A percentile compares a stretch with the other conserved stretches of the same genome.
Evolutionary conservation across 2,797 vertebrate genomes (phyloP).

Genomic region (Sciurus vulgaris): DNA sequence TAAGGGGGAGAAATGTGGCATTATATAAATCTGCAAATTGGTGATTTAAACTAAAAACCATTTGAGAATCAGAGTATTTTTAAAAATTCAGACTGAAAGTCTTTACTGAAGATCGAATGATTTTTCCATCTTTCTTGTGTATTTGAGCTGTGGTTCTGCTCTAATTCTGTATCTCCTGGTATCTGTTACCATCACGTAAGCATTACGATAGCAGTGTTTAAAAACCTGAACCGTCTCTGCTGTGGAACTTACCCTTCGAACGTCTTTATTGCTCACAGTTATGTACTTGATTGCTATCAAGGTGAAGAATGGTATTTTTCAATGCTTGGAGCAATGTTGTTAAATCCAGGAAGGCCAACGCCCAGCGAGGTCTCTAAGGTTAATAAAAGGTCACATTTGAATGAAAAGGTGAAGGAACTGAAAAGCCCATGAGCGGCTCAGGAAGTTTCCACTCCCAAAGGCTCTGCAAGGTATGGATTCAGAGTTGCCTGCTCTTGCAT

Average conservation of each 20-base stretch:
- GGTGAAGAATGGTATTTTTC: not conserved
- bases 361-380: not conserved
- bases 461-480: not conserved
- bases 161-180: not conserved
- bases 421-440: not conserved
- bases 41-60: not conserved
- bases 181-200: not conserved
- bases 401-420: not conserved
- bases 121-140: not conserved
- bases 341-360: not conserved
- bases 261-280: not conserved
- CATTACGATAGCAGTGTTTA: not conserved
- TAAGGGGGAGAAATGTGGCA: fast-evolving
- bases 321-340: not conserved
- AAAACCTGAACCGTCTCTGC: not conserved
- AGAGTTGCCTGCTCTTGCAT: not conserved
- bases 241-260: not conserved
- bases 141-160: not conserved
- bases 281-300: not conserved
- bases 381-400: not conserved
- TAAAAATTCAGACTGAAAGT: not conserved
- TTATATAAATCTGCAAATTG: not conserved
- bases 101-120: not conserved
- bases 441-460: not conserved
- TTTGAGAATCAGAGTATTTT: not conserved